These are phyloP conservation scores for Argya squamiceps DNA, from an alignment of 2,797 vertebrate genomes.

Conservation along the genomic window DNA sequence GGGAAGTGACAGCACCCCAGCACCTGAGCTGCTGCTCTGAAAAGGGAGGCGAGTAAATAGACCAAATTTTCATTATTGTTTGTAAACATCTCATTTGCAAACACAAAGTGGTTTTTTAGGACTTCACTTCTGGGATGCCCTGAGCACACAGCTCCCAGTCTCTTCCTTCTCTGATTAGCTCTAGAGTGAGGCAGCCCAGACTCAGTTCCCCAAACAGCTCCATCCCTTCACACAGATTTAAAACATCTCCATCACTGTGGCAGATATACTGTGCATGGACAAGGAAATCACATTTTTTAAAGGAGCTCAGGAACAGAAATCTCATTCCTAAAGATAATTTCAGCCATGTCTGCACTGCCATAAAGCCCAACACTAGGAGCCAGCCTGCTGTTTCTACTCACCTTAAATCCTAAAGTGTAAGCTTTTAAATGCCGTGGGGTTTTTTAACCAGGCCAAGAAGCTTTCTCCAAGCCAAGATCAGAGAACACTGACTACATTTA, in stretches of 20 bases:
- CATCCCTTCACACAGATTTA: too few species aligned
- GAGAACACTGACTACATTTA: neutral
- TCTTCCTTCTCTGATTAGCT: neutral
- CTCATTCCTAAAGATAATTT: conserved; percentile 12
- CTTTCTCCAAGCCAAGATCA: neutral
- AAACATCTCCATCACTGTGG: neutral
- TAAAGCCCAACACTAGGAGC: neutral
- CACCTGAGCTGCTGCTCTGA: neutral
- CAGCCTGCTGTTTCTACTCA: neutral
- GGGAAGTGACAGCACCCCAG: neutral
- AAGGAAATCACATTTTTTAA: neutral
- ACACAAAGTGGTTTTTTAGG: neutral
- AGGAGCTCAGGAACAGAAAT: neutral
- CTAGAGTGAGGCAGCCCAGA: neutral
- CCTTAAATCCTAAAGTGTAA: neutral
- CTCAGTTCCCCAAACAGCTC: neutral
- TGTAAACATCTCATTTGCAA: conserved; percentile 9
- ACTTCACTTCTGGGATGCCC: neutral
- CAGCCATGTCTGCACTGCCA: neutral
- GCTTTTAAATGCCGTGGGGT: neutral
- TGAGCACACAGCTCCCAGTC: neutral
- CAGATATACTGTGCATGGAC: neutral
- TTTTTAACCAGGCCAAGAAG: neutral
- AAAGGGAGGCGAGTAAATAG: neutral
- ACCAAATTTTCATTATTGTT: neutral